phyloP scores from a whole-genome alignment of 2,888 invertebrate species.

The Lordiphosa fenestrarum region DNA sequence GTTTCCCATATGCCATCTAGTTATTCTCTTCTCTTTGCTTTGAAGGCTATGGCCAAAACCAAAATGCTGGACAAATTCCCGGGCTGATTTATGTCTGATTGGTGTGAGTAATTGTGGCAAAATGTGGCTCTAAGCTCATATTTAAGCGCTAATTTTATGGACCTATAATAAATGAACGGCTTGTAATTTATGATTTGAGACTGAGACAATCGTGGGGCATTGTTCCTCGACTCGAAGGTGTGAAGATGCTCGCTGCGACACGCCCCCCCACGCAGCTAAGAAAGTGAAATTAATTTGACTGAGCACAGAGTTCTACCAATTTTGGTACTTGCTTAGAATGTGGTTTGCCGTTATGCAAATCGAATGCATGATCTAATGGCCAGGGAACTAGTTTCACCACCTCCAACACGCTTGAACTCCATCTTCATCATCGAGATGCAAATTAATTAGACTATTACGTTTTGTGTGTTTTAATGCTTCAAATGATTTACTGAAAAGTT shows the following conservation, averaged over 20 bases:
- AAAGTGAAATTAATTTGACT: slow-evolving; percentile 51
- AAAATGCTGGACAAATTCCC: slow-evolving; percentile 20
- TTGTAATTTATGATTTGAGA: slow-evolving; percentile 51
- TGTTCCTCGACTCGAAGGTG: slow-evolving; percentile 48
- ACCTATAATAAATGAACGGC: slow-evolving; percentile 32
- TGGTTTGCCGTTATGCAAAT: slow-evolving; percentile 40
- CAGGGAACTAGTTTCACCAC: slow-evolving; percentile 42
- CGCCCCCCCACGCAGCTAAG: slow-evolving; percentile 28
- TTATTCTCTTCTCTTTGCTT: too few species aligned
- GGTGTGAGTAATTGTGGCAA: slow-evolving; percentile 54
- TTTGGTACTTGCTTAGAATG: slow-evolving; percentile 22
- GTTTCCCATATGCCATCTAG: too few species aligned
- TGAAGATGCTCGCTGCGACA: slow-evolving; percentile 26
- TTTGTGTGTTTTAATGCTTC: slow-evolving; percentile 44
- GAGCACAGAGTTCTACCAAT: slow-evolving; percentile 2
- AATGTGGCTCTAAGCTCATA: slow-evolving; percentile 11
- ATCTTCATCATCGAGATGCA: slow-evolving; percentile 30
- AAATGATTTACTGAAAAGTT: slow-evolving; percentile 48
- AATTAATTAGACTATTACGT: slow-evolving; percentile 54
- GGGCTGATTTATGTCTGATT: slow-evolving; percentile 53
- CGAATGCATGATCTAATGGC: slow-evolving; percentile 47
- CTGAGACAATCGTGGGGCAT: slow-evolving; percentile 40
- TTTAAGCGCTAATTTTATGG: slow-evolving; percentile 43
- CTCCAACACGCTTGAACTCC: slow-evolving; percentile 12
- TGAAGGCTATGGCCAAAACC: slow-evolving; percentile 13